Conservation (phyloP, 2,888 invertebrate species). For the Xanthorhoe spadicearia region DNA sequence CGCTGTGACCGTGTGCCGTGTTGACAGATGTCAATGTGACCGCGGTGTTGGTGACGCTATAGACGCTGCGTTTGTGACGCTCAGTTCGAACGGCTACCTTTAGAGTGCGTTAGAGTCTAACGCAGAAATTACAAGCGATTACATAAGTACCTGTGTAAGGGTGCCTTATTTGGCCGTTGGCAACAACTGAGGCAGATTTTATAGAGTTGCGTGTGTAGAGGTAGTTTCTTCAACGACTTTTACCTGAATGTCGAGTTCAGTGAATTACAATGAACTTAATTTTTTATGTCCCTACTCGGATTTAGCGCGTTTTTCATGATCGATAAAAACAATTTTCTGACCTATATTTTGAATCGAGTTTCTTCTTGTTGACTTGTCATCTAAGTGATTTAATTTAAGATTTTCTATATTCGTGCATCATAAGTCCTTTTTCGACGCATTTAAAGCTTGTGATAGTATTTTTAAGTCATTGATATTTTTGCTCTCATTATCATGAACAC, state of each 20-base stretch:
- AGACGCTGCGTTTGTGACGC: too few species aligned
- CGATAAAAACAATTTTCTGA: neutral
- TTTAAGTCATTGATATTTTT: neutral
- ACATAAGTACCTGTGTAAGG: too few species aligned
- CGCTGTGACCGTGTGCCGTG: too few species aligned
- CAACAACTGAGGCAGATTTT: conserved; percentile 20
- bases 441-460: conserved; percentile 3
- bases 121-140: too few species aligned
- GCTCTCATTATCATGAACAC: conserved; percentile 4
- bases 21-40: too few species aligned
- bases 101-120: too few species aligned
- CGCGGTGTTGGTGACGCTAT: too few species aligned
- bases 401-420: neutral
- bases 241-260: conserved; percentile 33
- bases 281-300: conserved; percentile 35
- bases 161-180: neutral
- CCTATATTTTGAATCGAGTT: conserved; percentile 3
- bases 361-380: neutral
- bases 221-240: conserved; percentile 33
- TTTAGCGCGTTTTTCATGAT: conserved; percentile 27
- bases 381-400: conserved; percentile 2
- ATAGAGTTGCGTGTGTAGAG: conserved; percentile 33
- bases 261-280: conserved; percentile 37
- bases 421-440: conserved; percentile 3
- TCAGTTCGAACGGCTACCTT: too few species aligned